A percentile compares a stretch with the other conserved stretches of the same genome.
phyloP scores from a whole-genome alignment of 2,888 invertebrate genomes.

The Phengaris alcon region DNA sequence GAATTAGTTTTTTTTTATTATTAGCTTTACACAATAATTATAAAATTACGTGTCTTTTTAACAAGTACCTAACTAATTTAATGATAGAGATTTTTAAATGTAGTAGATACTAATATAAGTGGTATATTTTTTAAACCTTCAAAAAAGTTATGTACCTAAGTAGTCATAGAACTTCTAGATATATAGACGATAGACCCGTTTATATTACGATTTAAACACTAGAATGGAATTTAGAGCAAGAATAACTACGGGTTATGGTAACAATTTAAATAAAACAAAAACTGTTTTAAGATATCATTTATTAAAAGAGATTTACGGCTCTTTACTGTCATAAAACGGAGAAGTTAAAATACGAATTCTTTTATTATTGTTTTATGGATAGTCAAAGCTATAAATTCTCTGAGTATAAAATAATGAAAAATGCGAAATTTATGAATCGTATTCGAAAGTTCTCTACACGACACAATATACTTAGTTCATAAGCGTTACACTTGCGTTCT shows the following conservation, averaged over 20 bases:
- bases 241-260: not conserved
- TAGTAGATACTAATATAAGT: too few species aligned
- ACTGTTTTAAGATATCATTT: constrained; percentile 11
- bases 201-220: too few species aligned
- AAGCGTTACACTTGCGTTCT: too few species aligned
- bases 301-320: constrained; percentile 13
- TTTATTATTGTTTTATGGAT: constrained; percentile 28
- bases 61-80: too few species aligned
- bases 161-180: too few species aligned
- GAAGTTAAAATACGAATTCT: constrained; percentile 26
- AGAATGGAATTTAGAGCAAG: not conserved
- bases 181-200: too few species aligned
- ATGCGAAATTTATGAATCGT: constrained; percentile 24
- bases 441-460: not conserved
- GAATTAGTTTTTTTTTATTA: too few species aligned
- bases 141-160: too few species aligned
- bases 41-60: too few species aligned
- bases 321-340: constrained; percentile 23
- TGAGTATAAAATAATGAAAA: constrained; percentile 21
- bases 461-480: not conserved
- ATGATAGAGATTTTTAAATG: too few species aligned
- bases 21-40: not conserved
- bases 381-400: constrained; percentile 13
- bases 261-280: not conserved
- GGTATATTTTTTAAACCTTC: too few species aligned